Conservation (phyloP, 2,797 vertebrate species). For the Merluccius polli region DNA sequence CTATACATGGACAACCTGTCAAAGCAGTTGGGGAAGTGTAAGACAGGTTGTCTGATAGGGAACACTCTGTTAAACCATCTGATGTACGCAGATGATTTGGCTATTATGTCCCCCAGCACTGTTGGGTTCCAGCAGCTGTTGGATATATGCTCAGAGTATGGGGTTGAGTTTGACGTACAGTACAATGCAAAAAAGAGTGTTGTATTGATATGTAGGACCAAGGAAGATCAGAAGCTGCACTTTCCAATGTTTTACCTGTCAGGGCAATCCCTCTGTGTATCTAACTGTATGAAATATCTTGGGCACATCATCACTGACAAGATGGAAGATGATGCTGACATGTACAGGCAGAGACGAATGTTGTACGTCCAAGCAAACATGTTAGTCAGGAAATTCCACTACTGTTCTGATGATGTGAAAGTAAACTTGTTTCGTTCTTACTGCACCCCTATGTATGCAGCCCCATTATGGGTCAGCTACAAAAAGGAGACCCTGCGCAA, state of each 20-base stretch:
- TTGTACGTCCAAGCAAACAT: neutral
- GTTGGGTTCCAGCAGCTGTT: constrained; percentile 3
- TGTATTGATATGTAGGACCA: neutral
- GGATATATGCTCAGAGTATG: constrained; percentile 6
- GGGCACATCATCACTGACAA: neutral
- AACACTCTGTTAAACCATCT: neutral
- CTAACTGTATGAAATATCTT: too few relatives aligned
- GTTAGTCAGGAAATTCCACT: neutral
- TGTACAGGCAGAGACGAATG: neutral
- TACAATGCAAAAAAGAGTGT: constrained; percentile 1
- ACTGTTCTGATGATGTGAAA: neutral
- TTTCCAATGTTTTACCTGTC: too few relatives aligned
- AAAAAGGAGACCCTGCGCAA: neutral
- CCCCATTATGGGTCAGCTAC: neutral
- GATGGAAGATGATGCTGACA: neutral
- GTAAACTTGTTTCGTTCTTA: neutral
- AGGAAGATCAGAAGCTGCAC: too few relatives aligned
- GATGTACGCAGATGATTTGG: neutral
- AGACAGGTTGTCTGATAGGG: neutral
- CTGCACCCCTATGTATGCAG: neutral
- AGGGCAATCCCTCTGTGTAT: too few relatives aligned
- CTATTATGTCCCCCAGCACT: neutral
- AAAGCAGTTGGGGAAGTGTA: neutral
- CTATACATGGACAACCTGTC: constrained; percentile 18
- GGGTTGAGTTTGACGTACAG: neutral